A percentile compares a stretch with the other conserved stretches of the same genome.
Evolutionary conservation across 2,797 vertebrate species (phyloP).

Genomic region (Halcyon smyrnensis): DNA sequence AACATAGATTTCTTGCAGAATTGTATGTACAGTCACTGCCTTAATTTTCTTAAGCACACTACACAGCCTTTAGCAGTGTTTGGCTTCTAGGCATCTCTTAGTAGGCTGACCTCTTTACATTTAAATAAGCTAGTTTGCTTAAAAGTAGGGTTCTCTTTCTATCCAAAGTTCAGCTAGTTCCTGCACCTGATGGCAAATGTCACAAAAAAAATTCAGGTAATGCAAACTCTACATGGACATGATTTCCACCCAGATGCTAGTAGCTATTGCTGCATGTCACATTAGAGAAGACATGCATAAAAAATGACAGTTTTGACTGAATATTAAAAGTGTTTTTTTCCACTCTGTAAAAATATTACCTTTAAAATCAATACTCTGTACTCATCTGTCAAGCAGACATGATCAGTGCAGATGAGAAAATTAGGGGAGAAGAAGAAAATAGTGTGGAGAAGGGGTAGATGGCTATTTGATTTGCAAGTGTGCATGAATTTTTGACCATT

Average conservation of each 20-base stretch:
- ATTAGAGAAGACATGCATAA: not conserved
- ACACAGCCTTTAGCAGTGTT: not conserved
- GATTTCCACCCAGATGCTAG: not conserved
- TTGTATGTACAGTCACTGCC: not conserved
- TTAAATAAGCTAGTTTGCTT: slow-evolving; percentile 23
- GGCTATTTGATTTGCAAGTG: not conserved
- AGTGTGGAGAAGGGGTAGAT: not conserved
- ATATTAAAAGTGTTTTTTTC: not conserved
- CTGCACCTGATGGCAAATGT: not conserved
- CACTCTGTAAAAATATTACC: not conserved
- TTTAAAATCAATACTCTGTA: not conserved
- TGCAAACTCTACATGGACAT: not conserved
- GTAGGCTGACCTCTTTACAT: slow-evolving; percentile 18
- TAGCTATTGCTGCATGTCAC: not conserved
- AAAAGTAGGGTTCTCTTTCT: not conserved
- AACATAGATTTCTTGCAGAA: not conserved
- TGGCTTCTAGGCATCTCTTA: not conserved
- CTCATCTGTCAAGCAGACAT: not conserved
- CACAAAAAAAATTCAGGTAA: not conserved
- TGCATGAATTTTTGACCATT: not conserved
- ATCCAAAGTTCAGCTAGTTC: not conserved
- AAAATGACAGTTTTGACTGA: not conserved
- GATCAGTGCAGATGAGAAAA: not conserved
- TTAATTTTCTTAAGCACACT: slow-evolving; percentile 38
- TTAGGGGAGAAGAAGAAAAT: not conserved